These are phyloP conservation scores for Cabera pusaria DNA, from an alignment of 2,888 invertebrate species.

Conservation along the genomic window DNA sequence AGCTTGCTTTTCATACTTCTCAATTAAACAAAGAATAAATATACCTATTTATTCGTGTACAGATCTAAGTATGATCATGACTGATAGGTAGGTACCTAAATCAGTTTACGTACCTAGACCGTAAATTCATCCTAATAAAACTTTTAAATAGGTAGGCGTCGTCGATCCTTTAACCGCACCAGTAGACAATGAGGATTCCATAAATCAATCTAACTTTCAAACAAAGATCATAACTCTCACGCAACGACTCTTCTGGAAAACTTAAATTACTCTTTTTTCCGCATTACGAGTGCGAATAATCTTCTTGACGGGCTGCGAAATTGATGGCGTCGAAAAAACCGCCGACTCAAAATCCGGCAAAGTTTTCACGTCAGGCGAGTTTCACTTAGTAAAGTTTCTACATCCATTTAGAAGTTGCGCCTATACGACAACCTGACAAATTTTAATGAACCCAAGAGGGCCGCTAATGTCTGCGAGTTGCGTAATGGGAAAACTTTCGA, in stretches of 20 bases:
- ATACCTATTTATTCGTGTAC: background rate
- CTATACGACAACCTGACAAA: constrained; percentile 80
- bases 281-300: constrained; percentile 81
- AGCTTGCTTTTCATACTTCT: too few species aligned
- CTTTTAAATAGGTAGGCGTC: constrained; percentile 14
- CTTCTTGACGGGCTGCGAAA: constrained; percentile 81
- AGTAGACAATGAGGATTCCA: constrained; percentile 60
- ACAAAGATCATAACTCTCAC: constrained; percentile 79
- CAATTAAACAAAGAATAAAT: constrained; percentile 1
- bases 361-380: constrained; percentile 81
- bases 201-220: constrained; percentile 81
- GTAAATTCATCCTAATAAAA: constrained; percentile 8
- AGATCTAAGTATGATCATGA: too few species aligned
- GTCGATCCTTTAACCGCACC: constrained; percentile 48
- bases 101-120: too few species aligned
- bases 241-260: constrained; percentile 75
- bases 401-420: constrained; percentile 80
- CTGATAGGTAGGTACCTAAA: too few species aligned
- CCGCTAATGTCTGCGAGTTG: constrained; percentile 76
- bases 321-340: constrained; percentile 78
- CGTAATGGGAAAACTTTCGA: constrained; percentile 79
- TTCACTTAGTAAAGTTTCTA: constrained; percentile 81
- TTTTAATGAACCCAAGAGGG: constrained; percentile 81
- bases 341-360: constrained; percentile 67
- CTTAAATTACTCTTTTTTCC: constrained; percentile 83